Evolutionary conservation across 2,113 vertebrate species (phyloP), one percentile per base, ranked within the genome.

Genomic region (Ciconia boyciana): DNA sequence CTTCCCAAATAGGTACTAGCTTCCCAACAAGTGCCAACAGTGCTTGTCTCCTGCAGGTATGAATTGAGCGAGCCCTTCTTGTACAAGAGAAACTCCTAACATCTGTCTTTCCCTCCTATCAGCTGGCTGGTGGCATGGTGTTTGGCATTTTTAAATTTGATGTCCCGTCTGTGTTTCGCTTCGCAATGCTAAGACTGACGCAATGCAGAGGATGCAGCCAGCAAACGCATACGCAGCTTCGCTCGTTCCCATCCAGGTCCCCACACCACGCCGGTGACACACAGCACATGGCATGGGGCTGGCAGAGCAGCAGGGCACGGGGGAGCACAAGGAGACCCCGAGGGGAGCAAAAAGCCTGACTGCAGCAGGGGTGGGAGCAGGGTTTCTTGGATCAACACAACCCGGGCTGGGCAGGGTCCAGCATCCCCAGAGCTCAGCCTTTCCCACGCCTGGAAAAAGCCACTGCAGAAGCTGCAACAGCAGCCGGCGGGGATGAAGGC

Each of bases 201-300:
- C 4, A 25, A 32, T 1, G 29, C 31, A 43, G 64, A 36, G 57
- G 70, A 54, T 29, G 36, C 77, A 71, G 34, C 36, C 76, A 48
- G 64, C 29, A 21, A 82, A 77, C 0, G 0, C 36, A 4, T 1
- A 8, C 1, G 6, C 13, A 49, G 43, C 68, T 17, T 26, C 4
- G 0, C 16, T 62, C 41, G 1, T 46, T n/a, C 31, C 57, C 44
- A 36, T 6, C 70, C 41, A 6, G 52, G 36, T 58, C 29, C 21
- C 43, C 25, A 7, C 26, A 18, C 2, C 10, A 31, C 5, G 7
- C 24, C 3, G 3, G 32, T 29, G 62, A 75, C 60, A 49, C 2
- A 1, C 13, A 17, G 80, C 61, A 24, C 54, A 2, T 1, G 11
- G 65, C 46, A 32, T 0, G 0, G 60, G 46, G 48, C n/a, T 51